Evolutionary conservation across 2,113 vertebrate genomes (phyloP).

Genomic region (Cyphomyrus discorhynchus): DNA sequence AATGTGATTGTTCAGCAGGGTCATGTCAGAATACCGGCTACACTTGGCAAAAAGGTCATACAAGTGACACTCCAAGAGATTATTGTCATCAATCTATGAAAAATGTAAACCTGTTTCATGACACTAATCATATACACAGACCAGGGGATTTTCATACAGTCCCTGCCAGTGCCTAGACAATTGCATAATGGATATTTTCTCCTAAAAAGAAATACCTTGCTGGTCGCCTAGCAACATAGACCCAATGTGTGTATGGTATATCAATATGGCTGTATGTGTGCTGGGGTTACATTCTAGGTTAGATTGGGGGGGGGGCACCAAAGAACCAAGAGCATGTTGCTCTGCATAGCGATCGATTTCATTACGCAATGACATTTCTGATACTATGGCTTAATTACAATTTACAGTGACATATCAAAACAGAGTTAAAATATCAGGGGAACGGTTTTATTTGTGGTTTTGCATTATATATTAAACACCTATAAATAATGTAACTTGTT

Average conservation of each 20-base stretch:
- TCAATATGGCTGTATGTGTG: conserved; percentile 52
- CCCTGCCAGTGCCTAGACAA: conserved; percentile 43
- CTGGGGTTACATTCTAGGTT: conserved; percentile 37
- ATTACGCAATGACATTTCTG: background rate
- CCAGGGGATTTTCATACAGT: conserved; percentile 36
- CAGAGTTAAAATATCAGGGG: background rate
- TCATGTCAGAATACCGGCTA: background rate
- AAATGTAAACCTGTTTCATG: conserved; percentile 39
- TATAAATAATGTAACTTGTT: background rate
- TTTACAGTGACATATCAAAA: background rate
- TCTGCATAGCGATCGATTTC: background rate
- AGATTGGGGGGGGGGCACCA: conserved; percentile 6
- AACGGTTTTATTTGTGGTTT: background rate
- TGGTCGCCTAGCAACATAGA: conserved; percentile 63
- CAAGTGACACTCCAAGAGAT: conserved; percentile 37
- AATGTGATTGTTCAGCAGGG: background rate
- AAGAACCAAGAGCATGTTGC: background rate
- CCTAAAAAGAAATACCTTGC: conserved; percentile 52
- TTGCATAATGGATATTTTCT: conserved; percentile 52
- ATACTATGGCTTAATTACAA: background rate
- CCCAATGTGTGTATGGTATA: conserved; percentile 51
- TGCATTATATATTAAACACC: background rate
- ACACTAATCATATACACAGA: conserved; percentile 45
- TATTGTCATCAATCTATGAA: conserved; percentile 39
- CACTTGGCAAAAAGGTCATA: background rate